Conservation (phyloP, 2,888 invertebrate genomes). For the Cosmia pyralina region DNA sequence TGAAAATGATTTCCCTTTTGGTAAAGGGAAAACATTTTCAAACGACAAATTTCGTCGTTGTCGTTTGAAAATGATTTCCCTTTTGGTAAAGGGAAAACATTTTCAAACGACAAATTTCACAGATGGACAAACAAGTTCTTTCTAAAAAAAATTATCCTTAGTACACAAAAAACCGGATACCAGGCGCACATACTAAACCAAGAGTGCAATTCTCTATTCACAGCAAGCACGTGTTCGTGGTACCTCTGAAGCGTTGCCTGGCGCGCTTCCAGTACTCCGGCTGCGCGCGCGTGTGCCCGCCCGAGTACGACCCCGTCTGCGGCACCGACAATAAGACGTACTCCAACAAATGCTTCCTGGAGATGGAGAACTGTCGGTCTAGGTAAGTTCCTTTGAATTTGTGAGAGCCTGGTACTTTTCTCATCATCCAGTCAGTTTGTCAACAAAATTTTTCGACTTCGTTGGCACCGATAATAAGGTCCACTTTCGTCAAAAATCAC, state of each 20-base stretch:
- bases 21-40: too few species aligned
- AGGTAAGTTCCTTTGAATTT: constrained; percentile 79
- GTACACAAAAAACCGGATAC: constrained; percentile 32
- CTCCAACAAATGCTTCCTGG: constrained; percentile 97
- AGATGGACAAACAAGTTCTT: too few species aligned
- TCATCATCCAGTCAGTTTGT: too few species aligned
- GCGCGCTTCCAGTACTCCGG: constrained; percentile 96
- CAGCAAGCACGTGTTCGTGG: constrained; percentile 97
- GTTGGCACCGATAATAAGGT: too few species aligned
- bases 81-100: background rate
- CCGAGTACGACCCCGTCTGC: constrained; percentile 97
- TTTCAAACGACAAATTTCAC: background rate
- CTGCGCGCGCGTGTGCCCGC: constrained; percentile 96
- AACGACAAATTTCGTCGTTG: too few species aligned
- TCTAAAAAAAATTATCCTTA: too few species aligned
- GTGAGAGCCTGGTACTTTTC: constrained; percentile 29
- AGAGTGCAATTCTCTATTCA: constrained; percentile 64
- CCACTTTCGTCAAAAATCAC: too few species aligned
- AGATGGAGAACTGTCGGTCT: constrained; percentile 97
- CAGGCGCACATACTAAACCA: constrained; percentile 54
- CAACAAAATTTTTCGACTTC: too few species aligned
- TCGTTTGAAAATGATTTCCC: too few species aligned
- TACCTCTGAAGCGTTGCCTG: constrained; percentile 96
- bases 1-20: too few species aligned
- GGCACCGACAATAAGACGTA: constrained; percentile 98